These are phyloP conservation scores for Gadopsis bispinosus DNA, from an alignment of 2,797 vertebrate species.

Conservation along the genomic window DNA sequence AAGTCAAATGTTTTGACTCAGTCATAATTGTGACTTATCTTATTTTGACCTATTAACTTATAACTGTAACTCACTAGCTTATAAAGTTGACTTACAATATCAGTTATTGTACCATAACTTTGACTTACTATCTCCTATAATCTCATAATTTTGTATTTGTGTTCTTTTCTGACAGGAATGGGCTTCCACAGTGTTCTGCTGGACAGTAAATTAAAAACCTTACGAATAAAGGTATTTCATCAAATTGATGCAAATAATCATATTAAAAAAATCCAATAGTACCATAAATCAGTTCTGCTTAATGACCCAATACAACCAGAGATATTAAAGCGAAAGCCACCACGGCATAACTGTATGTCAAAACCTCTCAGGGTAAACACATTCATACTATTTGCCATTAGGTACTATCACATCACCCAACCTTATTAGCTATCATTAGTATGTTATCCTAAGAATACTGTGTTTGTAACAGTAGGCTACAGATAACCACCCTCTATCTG, in stretches of 20 bases:
- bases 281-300: not conserved
- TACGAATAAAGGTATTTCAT: not conserved
- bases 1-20: not conserved
- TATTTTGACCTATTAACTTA: not conserved
- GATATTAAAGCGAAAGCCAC: not conserved
- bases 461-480: not conserved
- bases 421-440: not conserved
- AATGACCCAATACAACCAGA: not conserved
- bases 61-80: not conserved
- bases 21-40: not conserved
- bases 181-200: not conserved
- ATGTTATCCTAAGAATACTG: not conserved
- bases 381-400: not conserved
- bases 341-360: not conserved
- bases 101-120: not conserved
- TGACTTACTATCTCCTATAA: not conserved
- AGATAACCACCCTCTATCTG: conserved; percentile 25
- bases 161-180: not conserved
- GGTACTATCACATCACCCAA: not conserved
- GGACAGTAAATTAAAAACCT: not conserved
- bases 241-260: not conserved
- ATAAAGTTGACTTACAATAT: not conserved
- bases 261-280: not conserved
- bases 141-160: not conserved
- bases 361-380: not conserved